Evolutionary conservation across 2,888 invertebrate genomes (phyloP).

Genomic region (Anodontia alba): DNA sequence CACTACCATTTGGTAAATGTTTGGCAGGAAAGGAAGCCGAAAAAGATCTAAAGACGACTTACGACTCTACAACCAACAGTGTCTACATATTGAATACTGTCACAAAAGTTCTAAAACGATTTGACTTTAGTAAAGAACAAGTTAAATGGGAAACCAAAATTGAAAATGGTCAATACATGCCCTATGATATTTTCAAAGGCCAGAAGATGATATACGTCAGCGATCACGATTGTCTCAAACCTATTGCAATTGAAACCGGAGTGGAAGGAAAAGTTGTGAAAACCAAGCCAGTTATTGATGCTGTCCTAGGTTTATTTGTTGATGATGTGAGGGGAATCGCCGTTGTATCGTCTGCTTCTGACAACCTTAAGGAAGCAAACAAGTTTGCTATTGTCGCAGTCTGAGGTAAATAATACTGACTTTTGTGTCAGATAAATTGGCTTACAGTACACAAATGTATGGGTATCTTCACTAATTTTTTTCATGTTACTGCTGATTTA

Average conservation of each 20-base stretch:
- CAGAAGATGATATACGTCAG: neutral
- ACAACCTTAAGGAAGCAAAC: conserved; percentile 1
- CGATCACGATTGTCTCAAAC: conserved; percentile 1
- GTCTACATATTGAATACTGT: conserved; percentile 4
- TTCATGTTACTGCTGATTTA: too few species aligned
- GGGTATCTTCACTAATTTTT: too few species aligned
- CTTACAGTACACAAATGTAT: too few species aligned
- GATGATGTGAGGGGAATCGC: neutral
- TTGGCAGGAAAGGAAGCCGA: neutral
- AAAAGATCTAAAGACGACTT: neutral
- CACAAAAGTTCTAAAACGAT: neutral
- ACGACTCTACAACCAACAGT: conserved; percentile 18
- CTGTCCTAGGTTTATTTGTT: neutral
- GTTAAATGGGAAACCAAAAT: conserved; percentile 5
- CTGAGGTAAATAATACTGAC: conserved; percentile 6
- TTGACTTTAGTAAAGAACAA: neutral
- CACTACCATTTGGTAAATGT: neutral
- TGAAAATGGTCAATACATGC: conserved; percentile 2
- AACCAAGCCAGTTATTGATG: neutral
- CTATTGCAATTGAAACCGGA: neutral
- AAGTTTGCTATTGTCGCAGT: conserved; percentile 8
- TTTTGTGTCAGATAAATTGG: too few species aligned
- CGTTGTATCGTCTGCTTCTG: neutral
- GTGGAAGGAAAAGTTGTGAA: neutral
- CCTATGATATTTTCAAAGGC: neutral